Evolutionary conservation across 2,888 invertebrate genomes (phyloP), one percentile per base, ranked within the genome.

Genomic region (Lasioglossum vierecki): DNA sequence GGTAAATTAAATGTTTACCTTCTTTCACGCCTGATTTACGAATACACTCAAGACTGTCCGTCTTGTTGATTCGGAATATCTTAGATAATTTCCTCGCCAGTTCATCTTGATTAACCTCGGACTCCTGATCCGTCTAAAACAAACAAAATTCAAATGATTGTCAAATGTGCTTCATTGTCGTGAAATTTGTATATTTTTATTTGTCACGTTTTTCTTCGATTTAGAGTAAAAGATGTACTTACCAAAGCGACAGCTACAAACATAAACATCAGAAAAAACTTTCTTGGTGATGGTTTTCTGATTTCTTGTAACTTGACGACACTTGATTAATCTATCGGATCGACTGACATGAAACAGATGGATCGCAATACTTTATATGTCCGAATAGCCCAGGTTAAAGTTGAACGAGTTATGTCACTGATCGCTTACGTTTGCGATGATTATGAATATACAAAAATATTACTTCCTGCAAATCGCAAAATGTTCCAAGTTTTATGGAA

Each of bases 1-100:
- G 4, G 35, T 39, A 26, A 26, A 26, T 60, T 0, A 26, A 26
- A 60, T 60, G 2, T 60, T 60, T 60, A 60, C 60, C 26, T 1
- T 0, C 0, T 4, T 1, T 26, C 4, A 26, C 60, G 4, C 0
- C 13, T n/a, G 60, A 1, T 60, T 26, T 60, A 4, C 11, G 9
- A 13, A 60, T 26, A 26, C 60, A 60, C 1, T 60, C 26, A 3
- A 26, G n/a, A 60, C 11, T 4, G 1, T 60, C 13, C 9, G 0
- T 4, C 4, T 0, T 0, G n/a, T 4, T 4, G 13, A 60, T 60
- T 0, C 1, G 11, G 60, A 26, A 26, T 13, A 26, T 0, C 4
- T 1, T 26, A 11, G 0, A 0, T 4, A 57, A 26, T 0, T 1
- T 1, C 26, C 4, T 0, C 3, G n/a, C 57, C 2, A 53, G 0